Evolutionary conservation across 2,888 invertebrate species (phyloP), one percentile per base, ranked within the genome.

Genomic region (Zaprionus bogoriensis): DNA sequence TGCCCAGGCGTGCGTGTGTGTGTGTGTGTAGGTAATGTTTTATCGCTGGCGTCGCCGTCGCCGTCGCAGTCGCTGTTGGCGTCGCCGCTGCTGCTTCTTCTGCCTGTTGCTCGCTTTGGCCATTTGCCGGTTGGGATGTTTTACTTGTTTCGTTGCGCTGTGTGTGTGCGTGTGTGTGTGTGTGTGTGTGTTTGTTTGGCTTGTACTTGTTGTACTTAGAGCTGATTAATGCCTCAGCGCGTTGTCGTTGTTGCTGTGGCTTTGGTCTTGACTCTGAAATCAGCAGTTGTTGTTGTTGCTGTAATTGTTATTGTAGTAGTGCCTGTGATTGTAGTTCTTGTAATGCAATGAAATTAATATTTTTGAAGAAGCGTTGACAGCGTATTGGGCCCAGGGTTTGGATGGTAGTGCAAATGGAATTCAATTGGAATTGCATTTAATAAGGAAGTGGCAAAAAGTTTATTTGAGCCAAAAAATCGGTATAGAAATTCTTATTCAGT

Each of bases 261-360:
- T 66, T 76, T 87, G 82, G 65, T 87, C 84, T 83, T 87, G 87
- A 86, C 84, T 87, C 74, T 86, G 80, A 86, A 79, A 70, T 71
- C 57, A 60, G 55, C 59, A 67, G 51, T 72, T 57, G 39, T 27
- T 19, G 32, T 28, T 36, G 32, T 30, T 12, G 28, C 4, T 30
- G 9, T 12, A 39, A 12, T 30, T 63, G 27, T 25, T 57, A 25
- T 12, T 46, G 17, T 27, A n/a, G n/a, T n/a, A n/a, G n/a, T n/a
- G n/a, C n/a, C n/a, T 27, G 41, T 32, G 2, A 10, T 27, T 41
- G 6, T 41, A 46, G 17, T 32, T 39, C 10, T 20, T 42, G 20
- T 36, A 54, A 47, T 67, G 50, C 47, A 53, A 60, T 61, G 48
- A 48, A 67, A 67, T 58, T 17, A 36, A 28, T 47, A 47, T 47